Conservation (phyloP, 2,888 invertebrate species). For the Hololepta plana region DNA sequence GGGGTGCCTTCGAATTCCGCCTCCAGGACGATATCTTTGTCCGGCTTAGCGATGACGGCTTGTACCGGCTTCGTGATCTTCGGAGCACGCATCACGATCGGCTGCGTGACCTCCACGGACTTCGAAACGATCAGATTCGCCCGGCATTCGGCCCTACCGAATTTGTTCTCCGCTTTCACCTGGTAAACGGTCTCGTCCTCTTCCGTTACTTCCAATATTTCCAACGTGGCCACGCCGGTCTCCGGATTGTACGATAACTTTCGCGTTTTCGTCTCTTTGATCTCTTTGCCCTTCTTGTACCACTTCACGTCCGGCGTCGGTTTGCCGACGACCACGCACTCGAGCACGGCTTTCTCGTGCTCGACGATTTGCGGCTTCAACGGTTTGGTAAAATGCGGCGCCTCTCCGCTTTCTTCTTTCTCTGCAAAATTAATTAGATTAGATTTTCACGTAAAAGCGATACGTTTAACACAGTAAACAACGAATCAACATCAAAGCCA, state of each 20-base stretch:
- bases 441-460: background rate
- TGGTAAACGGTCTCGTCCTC: slow-evolving; percentile 52
- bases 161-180: slow-evolving; percentile 52
- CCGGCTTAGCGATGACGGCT: slow-evolving; percentile 52
- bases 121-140: slow-evolving; percentile 48
- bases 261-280: slow-evolving; percentile 35
- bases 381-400: slow-evolving; percentile 46
- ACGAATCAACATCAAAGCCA: slow-evolving; percentile 5
- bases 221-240: slow-evolving; percentile 43
- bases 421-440: slow-evolving; percentile 23
- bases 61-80: slow-evolving; percentile 62
- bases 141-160: slow-evolving; percentile 53
- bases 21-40: slow-evolving; percentile 46
- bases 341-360: slow-evolving; percentile 41
- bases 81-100: slow-evolving; percentile 42
- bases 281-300: slow-evolving; percentile 43
- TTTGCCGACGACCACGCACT: slow-evolving; percentile 47
- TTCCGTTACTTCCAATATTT: slow-evolving; percentile 41
- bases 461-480: slow-evolving; percentile 6
- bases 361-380: slow-evolving; percentile 45
- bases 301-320: slow-evolving; percentile 56
- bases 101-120: slow-evolving; percentile 29
- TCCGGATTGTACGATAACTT: slow-evolving; percentile 38
- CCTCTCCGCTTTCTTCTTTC: slow-evolving; percentile 50
- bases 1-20: slow-evolving; percentile 57